These are phyloP conservation scores for Channallabes apus DNA, from an alignment of 2,797 vertebrate genomes.

Conservation along the genomic window DNA sequence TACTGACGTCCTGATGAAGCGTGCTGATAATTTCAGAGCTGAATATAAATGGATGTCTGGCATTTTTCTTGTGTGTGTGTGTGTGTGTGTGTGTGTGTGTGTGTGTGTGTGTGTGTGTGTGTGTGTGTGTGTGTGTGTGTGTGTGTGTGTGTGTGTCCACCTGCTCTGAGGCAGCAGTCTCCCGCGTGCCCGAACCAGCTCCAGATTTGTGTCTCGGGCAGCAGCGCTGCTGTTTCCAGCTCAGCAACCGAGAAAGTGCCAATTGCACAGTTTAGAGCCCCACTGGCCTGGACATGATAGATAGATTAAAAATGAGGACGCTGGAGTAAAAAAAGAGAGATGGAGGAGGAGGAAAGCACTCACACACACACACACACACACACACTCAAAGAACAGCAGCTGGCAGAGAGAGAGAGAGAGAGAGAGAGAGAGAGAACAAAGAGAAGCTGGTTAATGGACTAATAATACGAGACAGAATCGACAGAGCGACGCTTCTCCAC, in stretches of 20 bases:
- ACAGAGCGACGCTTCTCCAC: not conserved
- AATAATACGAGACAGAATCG: constrained; percentile 29
- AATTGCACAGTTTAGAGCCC: constrained; percentile 86
- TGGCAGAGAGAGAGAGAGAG: constrained; percentile 46
- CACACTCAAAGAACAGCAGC: constrained; percentile 67
- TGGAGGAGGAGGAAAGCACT: constrained; percentile 20
- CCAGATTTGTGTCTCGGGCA: constrained; percentile 71
- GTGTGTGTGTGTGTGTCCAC: constrained; percentile 57
- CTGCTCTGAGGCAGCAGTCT: constrained; percentile 65
- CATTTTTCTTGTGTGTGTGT: not conserved
- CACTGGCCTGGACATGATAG: constrained; percentile 84
- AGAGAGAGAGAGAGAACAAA: constrained; percentile 30
- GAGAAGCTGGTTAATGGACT: constrained; percentile 27
- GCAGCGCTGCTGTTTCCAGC: constrained; percentile 81
- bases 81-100: constrained; percentile 41
- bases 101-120: constrained; percentile 40
- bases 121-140: not conserved
- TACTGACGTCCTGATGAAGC: not conserved
- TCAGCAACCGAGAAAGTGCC: constrained; percentile 90
- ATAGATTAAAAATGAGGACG: constrained; percentile 88
- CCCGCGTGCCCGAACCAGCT: constrained; percentile 57
- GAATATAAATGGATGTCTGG: not conserved
- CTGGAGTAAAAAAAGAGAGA: constrained; percentile 62
- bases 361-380: constrained; percentile 31
- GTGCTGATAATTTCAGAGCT: not conserved